Conservation (phyloP, 2,113 vertebrate genomes). For the Otus sunia region DNA sequence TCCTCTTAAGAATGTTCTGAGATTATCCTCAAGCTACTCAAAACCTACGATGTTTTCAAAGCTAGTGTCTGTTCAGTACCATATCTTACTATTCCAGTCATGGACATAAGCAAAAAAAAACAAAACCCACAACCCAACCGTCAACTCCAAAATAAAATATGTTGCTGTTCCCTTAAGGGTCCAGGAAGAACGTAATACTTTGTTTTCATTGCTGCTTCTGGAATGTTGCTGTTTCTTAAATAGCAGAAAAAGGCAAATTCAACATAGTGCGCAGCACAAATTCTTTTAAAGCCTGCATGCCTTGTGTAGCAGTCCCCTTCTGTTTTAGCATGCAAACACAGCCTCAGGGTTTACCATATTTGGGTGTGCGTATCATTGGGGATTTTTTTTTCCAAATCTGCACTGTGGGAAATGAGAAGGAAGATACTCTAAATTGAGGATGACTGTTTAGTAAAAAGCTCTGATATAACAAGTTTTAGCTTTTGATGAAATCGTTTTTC, state of each 20-base stretch:
- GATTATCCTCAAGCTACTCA: background rate
- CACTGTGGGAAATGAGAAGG: background rate
- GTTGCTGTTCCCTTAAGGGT: rapidly evolving
- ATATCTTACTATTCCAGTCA: background rate
- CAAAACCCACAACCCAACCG: too few relatives aligned
- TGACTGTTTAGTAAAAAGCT: background rate
- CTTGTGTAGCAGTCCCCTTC: background rate
- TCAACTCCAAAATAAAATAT: background rate
- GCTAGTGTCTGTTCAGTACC: background rate
- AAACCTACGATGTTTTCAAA: background rate
- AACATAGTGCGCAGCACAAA: background rate
- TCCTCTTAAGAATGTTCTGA: background rate
- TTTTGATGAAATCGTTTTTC: background rate
- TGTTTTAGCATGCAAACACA: background rate
- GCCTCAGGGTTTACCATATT: constrained; percentile 49
- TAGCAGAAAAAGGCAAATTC: background rate
- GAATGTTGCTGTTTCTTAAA: background rate
- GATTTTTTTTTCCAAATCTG: background rate
- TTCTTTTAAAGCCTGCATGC: background rate
- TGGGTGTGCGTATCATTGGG: background rate
- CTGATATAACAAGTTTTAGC: background rate
- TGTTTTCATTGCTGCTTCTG: background rate
- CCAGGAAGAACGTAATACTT: background rate
- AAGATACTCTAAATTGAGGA: background rate
- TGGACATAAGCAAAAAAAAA: background rate